Evolutionary conservation across 2,113 vertebrate species (phyloP).

Genomic region (Penelope pileata): DNA sequence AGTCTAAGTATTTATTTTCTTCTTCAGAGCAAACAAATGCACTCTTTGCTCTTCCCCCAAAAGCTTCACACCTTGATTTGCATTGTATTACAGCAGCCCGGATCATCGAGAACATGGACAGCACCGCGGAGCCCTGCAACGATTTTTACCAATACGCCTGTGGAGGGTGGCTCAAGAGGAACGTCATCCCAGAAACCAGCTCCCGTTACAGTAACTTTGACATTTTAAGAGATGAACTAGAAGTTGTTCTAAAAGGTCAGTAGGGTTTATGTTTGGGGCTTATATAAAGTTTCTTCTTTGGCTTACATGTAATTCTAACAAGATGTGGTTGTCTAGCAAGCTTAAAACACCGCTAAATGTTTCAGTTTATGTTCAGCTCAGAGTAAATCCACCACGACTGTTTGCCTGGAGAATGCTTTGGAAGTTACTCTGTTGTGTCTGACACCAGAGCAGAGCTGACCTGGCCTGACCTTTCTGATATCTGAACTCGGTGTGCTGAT

Average conservation of each 20-base stretch:
- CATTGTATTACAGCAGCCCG: conserved; percentile 82
- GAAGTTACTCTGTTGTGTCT: not conserved
- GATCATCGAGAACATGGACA: conserved; percentile 94
- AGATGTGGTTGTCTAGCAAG: conserved; percentile 17
- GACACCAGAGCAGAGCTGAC: not conserved
- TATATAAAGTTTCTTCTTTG: conserved; percentile 48
- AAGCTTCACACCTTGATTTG: not conserved
- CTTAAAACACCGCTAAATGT: not conserved
- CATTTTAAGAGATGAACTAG: conserved; percentile 91
- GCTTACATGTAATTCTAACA: not conserved
- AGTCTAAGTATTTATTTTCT: not conserved
- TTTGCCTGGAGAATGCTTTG: not conserved
- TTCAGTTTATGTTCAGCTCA: not conserved
- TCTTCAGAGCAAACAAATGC: not conserved
- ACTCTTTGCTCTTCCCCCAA: not conserved
- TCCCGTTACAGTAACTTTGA: conserved; percentile 94
- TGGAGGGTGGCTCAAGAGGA: conserved; percentile 93
- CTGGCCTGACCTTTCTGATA: not conserved
- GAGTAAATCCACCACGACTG: not conserved
- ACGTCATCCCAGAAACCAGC: conserved; percentile 93
- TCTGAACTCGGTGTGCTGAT: not conserved
- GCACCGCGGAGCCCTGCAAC: conserved; percentile 81
- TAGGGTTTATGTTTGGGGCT: conserved; percentile 34
- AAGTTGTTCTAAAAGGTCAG: conserved; percentile 94
- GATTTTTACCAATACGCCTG: conserved; percentile 95